Conservation (phyloP, 2,797 vertebrate genomes). For the Gymnopithys bicolor region DNA sequence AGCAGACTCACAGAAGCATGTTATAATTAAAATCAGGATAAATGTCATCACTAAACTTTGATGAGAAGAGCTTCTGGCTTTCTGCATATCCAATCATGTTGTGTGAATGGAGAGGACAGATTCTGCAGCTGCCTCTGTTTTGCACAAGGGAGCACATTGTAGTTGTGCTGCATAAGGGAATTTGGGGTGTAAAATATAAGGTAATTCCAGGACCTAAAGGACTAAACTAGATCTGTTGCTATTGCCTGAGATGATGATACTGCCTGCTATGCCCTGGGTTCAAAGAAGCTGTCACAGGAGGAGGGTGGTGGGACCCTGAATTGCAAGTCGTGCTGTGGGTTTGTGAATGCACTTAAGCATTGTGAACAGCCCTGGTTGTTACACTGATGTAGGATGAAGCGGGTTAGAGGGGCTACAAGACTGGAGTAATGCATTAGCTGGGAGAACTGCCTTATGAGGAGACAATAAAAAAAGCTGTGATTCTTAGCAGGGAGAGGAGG, state of each 20-base stretch:
- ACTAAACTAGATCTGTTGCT: neutral
- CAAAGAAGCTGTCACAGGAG: neutral
- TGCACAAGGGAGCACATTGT: neutral
- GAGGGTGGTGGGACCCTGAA: neutral
- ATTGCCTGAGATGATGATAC: neutral
- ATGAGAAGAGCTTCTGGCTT: slow-evolving; percentile 17
- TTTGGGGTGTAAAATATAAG: neutral
- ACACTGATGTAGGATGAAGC: neutral
- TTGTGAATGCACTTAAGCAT: neutral
- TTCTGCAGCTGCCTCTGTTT: neutral
- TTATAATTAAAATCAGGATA: slow-evolving; percentile 54
- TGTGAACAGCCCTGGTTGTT: neutral
- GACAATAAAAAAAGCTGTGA: neutral
- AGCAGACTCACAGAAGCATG: neutral
- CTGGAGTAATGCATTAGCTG: neutral
- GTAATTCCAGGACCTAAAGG: neutral
- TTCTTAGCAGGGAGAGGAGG: neutral
- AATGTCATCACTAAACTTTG: slow-evolving; percentile 35
- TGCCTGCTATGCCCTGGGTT: neutral
- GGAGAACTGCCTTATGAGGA: neutral
- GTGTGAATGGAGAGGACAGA: neutral
- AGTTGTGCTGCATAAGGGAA: neutral
- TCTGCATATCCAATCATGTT: neutral
- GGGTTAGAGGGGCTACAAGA: neutral
- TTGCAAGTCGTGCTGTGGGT: neutral